Conservation (phyloP, 2,113 vertebrate species). For the Microcebus ravelobensis region DNA sequence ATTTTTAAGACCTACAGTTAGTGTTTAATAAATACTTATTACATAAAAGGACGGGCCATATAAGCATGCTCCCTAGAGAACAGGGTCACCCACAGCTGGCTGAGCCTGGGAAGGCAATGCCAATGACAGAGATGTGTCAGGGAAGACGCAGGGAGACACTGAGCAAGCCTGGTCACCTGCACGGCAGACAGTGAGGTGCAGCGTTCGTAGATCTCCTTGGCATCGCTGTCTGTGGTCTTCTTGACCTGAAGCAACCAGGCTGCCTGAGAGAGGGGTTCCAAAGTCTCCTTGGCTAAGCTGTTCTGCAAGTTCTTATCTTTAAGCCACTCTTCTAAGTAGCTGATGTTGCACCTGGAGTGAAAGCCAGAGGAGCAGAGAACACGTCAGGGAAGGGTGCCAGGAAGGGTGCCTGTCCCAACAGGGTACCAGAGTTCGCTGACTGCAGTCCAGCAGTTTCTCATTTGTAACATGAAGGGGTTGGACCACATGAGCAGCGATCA, state of each 20-base stretch:
- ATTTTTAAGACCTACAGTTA: not conserved
- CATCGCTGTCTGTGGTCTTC: conserved; percentile 95
- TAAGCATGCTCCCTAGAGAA: not conserved
- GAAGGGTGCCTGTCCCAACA: not conserved
- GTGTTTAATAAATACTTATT: not conserved
- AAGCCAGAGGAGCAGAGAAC: conserved; percentile 38
- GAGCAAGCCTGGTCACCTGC: conserved; percentile 87
- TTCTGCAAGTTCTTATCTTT: conserved; percentile 94
- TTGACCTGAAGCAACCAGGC: conserved; percentile 98
- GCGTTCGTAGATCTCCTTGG: conserved; percentile 91
- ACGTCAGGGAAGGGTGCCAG: not conserved
- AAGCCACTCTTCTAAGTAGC: conserved; percentile 98
- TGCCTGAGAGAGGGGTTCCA: conserved; percentile 93
- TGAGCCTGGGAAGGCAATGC: not conserved
- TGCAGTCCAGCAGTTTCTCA: not conserved
- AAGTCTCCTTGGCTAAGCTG: conserved; percentile 91
- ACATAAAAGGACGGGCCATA: not conserved
- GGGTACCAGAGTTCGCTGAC: not conserved
- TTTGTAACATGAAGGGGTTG: not conserved
- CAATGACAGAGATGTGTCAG: accelerated
- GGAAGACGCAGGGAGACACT: not conserved
- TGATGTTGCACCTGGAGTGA: conserved; percentile 94
- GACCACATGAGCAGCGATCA: not conserved
- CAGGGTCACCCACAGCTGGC: not conserved
- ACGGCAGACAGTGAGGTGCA: conserved; percentile 93